Base-by-base conservation (phyloP, 2,113 vertebrate species). In the Cygnus atratus region DNA sequence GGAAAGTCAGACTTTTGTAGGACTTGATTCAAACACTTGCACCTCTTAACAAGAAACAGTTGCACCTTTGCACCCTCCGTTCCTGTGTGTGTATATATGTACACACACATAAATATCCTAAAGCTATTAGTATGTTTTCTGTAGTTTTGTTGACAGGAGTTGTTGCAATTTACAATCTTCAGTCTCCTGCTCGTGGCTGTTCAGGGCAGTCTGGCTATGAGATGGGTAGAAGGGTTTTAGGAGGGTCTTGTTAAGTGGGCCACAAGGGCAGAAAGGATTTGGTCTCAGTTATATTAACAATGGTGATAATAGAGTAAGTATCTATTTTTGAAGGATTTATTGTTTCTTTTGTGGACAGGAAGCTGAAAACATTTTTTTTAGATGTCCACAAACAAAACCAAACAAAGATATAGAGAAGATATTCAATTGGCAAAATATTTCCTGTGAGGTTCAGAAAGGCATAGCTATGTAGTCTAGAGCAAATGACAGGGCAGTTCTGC, bases 11-110 rank as follows among this genome's bases (percentile, higher is more conserved):
- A 13, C 17, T 75, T n/a, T 61, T 79, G 52, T 44, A 13, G 22
- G 52, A 48, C 22, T 67, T 67, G 18, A 66, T 54, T 55, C 7
- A 70, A 74, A 29, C 5, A 3, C 9, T 63, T 37, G 2, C 4
- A 43, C 5, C 2, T 46, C 54, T 79, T 68, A 13, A 41, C 16
- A 63, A 24, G 6, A 62, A 39, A 62, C 25, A 19, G 39, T 39
- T 19, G 26, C 25, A 19, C 11, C 37, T 41, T 41, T 41, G 10
- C 25, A 39, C 16, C 25, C 26, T 41, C 37, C 13, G 24, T 62
- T 62, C 35, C 48, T 50, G 24, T 5, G 3, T 54, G 1, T 33
- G 14, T 12, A 0, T n/a, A 1, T 28, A 11, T 43, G 3, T 21
- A 19, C 5, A 55, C 2, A 17, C 50, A 8, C 28, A 44, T 2